Evolutionary conservation across 2,888 invertebrate species (phyloP), one percentile per base, ranked within the genome.

Genomic region (Eugnorisma glareosa): DNA sequence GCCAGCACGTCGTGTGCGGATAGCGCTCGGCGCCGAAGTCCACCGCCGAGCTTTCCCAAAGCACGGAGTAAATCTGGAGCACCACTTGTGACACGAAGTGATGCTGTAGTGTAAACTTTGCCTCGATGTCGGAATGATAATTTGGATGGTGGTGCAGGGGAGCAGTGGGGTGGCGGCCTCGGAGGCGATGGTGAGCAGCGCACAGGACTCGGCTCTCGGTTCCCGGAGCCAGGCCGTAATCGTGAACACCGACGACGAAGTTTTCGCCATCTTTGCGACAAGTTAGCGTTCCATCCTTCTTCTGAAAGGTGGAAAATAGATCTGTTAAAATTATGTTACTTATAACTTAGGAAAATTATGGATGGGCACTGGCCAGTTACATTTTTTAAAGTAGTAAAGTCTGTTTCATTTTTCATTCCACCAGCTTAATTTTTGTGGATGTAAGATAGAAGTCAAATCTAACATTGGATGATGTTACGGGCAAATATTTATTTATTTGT

Each of bases 251-350:
- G 97, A 78, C 98, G 97, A 48, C 98, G 97, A 80, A 98, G 95
- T 90, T 98, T 97, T 87, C 98, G 97, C 98, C 98, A 98, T 95
- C 98, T 97, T 93, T 98, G 98, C 69, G 98, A 98, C 85, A 98
- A 97, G 91, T 98, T 98, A 86, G 98, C 98, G 93, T 98, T 98
- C 98, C 98, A 98, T 90, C 97, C 97, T 92, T 98, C 97, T 93
- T 98, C 98, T 98, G 97, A 87, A 97, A 97, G 85, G 67, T 59
- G 1, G 40, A 72, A 35, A 61, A 43, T 73, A 80, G 35, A 75
- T 54, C 59, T 2, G 24, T 59, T 43, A n/a, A 40, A 64, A 64
- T n/a, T 2, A 57, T n/a, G 31, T 2, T 35, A 43, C 37, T 1
- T 35, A 43, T 59, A 8, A 43, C 10, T n/a, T 13, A 15, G 8